phyloP scores from a whole-genome alignment of 2,888 invertebrate genomes.

The Euclidia mi region DNA sequence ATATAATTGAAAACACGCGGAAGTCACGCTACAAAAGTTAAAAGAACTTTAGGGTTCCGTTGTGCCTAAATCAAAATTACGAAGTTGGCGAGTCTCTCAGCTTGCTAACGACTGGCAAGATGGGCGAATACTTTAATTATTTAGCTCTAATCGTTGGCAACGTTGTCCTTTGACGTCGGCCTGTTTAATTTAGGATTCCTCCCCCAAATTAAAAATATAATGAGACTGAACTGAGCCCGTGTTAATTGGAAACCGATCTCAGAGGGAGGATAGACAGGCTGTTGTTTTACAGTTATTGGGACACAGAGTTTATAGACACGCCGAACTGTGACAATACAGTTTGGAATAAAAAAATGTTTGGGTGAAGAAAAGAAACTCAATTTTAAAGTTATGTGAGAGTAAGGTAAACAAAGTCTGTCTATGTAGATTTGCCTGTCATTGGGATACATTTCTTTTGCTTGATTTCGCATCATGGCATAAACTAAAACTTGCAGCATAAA shows the following conservation, averaged over 20 bases:
- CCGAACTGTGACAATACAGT: slow-evolving; percentile 8
- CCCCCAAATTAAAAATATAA: slow-evolving; percentile 90
- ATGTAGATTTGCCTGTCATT: no score
- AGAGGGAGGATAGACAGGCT: slow-evolving; percentile 68
- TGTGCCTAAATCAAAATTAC: slow-evolving; percentile 82
- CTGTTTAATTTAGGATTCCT: slow-evolving; percentile 88
- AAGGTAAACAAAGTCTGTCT: no score
- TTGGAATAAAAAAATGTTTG: no score
- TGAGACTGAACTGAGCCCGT: slow-evolving; percentile 85
- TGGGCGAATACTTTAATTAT: slow-evolving; percentile 89
- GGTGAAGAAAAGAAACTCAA: no score
- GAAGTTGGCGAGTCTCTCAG: slow-evolving; percentile 81
- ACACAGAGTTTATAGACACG: slow-evolving; percentile 14
- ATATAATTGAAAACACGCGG: slow-evolving; percentile 52
- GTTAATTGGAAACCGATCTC: slow-evolving; percentile 90
- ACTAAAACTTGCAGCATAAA: no score
- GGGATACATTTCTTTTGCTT: no score
- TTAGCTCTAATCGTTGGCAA: slow-evolving; percentile 87
- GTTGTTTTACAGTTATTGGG: slow-evolving; percentile 33
- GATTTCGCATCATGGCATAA: no score
- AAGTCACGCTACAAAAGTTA: slow-evolving; percentile 60
- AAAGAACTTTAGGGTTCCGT: slow-evolving; percentile 62
- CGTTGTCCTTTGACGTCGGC: slow-evolving; percentile 88
- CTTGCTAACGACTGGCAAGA: slow-evolving; percentile 84
- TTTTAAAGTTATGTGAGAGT: no score